Percentiles rank a stretch among this genome's conserved stretches.
These are phyloP conservation scores for Muschampia staudingeri DNA, from an alignment of 2,888 invertebrate genomes.

Conservation along the genomic window DNA sequence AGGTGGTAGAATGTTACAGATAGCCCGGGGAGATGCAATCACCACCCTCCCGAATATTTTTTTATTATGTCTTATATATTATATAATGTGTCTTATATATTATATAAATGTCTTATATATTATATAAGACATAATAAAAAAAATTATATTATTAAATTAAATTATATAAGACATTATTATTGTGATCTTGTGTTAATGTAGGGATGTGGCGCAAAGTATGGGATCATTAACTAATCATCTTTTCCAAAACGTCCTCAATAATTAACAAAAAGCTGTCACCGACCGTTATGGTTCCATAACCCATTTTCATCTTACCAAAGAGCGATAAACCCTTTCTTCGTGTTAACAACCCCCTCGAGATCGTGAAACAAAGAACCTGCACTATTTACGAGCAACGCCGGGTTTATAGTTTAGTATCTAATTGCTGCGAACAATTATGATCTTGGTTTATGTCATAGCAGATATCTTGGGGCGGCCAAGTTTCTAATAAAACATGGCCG, in stretches of 20 bases:
- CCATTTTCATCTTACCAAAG: conserved; percentile 60
- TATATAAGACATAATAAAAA: no score
- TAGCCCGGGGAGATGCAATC: no score
- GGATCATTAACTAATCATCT: neutral
- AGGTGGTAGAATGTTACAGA: no score
- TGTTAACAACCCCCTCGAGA: conserved; percentile 73
- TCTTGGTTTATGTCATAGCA: conserved; percentile 38
- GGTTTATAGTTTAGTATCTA: conserved; percentile 69
- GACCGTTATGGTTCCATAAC: conserved; percentile 57
- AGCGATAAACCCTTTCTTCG: conserved; percentile 74
- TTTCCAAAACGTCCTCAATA: conserved; percentile 52
- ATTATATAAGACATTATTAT: no score
- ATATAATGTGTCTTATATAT: no score
- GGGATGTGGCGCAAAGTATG: neutral
- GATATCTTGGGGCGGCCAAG: conserved; percentile 28
- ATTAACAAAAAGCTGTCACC: conserved; percentile 64
- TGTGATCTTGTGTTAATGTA: no score
- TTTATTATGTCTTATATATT: no score
- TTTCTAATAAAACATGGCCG: neutral
- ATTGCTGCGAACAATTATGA: conserved; percentile 67
- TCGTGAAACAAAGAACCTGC: conserved; percentile 74
- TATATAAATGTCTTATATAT: no score
- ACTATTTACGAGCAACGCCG: conserved; percentile 72
- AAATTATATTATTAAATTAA: no score
- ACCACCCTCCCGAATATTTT: no score